Evolutionary conservation across 37 sponge, comb jelly and placozoan genomes (phyloP).

Genomic region (Lycopodina hypogea): DNA sequence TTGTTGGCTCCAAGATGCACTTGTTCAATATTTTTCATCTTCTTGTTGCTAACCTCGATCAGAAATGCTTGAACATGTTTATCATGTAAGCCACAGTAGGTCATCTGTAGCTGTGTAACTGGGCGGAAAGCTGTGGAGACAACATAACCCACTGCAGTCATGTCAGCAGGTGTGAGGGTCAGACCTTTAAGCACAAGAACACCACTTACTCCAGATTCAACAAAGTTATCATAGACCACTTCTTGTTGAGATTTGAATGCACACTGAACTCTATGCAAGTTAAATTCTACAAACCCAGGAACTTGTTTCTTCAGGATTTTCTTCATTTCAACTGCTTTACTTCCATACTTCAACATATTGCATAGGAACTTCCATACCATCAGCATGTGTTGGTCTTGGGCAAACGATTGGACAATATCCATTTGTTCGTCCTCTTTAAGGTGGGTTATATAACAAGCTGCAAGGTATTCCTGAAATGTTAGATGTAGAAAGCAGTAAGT

Average conservation of each 20-base stretch:
- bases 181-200: background rate
- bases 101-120: conserved; percentile 5
- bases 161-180: conserved; percentile 17
- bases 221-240: background rate
- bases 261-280: conserved; percentile 24
- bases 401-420: background rate
- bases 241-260: conserved; percentile 34
- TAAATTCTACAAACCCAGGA: background rate
- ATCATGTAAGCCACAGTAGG: background rate
- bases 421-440: background rate
- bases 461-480: conserved; percentile 55
- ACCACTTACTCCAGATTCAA: background rate
- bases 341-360: conserved; percentile 14
- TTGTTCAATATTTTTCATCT: background rate
- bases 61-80: background rate
- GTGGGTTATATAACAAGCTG: conserved; percentile 31
- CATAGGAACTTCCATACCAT: conserved; percentile 54
- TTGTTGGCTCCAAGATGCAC: background rate
- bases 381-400: conserved; percentile 6
- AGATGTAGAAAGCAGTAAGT: conserved; percentile 40
- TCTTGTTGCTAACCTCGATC: background rate
- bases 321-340: background rate
- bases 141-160: conserved; percentile 22
- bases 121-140: background rate
- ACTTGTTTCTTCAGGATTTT: background rate